A percentile compares a stretch with the other conserved stretches of the same genome.
phyloP scores from a whole-genome alignment of 2,888 invertebrate species.

The Melieria crassipennis region DNA sequence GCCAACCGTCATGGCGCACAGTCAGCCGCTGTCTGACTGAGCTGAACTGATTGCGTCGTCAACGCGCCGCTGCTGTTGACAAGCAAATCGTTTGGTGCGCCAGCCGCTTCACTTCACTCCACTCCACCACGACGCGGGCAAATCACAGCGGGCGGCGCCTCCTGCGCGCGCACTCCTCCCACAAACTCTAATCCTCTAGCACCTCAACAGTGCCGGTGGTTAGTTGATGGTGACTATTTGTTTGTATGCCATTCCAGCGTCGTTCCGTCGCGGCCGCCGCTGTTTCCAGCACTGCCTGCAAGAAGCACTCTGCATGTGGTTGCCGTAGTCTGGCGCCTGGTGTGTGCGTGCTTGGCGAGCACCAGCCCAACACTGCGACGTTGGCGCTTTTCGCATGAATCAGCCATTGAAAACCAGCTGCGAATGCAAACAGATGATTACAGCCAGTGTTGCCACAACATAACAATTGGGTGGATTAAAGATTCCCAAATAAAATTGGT shows the following conservation, averaged over 20 bases:
- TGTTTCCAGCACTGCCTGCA: slow-evolving; percentile 31
- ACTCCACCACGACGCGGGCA: too few species aligned
- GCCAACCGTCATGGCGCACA: not conserved
- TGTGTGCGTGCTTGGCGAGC: slow-evolving; percentile 41
- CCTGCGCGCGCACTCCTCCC: too few species aligned
- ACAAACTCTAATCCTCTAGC: not conserved
- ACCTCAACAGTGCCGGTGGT: slow-evolving; percentile 5
- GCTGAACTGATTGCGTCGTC: not conserved
- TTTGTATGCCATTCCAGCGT: not conserved
- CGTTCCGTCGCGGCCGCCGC: slow-evolving; percentile 17
- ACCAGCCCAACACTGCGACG: slow-evolving; percentile 36
- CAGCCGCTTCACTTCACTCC: not conserved
- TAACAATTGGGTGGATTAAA: slow-evolving; percentile 37
- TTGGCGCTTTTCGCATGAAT: slow-evolving; percentile 54
- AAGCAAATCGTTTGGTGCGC: not conserved
- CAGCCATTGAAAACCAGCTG: slow-evolving; percentile 52
- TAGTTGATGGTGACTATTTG: not conserved
- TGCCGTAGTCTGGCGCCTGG: slow-evolving; percentile 42
- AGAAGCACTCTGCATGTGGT: slow-evolving; percentile 34
- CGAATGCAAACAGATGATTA: slow-evolving; percentile 58
- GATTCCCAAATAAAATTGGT: too few species aligned
- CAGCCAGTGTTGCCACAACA: slow-evolving; percentile 48
- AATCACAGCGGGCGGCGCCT: too few species aligned
- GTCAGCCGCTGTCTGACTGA: slow-evolving; percentile 33
- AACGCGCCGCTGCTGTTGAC: slow-evolving; percentile 38